Evolutionary conservation across 2,888 invertebrate genomes (phyloP).

Genomic region (Unio pictorum): DNA sequence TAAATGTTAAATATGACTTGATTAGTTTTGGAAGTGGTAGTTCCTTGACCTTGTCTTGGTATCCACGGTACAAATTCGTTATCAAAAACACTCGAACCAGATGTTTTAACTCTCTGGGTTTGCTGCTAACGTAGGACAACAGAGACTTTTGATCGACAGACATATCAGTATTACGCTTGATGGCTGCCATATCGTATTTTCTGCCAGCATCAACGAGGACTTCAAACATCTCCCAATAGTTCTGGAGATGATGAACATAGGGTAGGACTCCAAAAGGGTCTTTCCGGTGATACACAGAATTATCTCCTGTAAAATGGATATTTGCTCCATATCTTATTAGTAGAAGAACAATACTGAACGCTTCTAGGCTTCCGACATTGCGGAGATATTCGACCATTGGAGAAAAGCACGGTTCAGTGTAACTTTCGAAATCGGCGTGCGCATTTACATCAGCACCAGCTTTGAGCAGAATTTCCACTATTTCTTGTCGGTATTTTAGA

Average conservation of each 20-base stretch:
- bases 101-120: conserved; percentile 53
- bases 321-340: conserved; percentile 83
- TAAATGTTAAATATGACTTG: conserved; percentile 50
- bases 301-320: conserved; percentile 74
- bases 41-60: conserved; percentile 35
- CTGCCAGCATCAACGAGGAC: conserved; percentile 83
- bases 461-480: conserved; percentile 57
- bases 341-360: conserved; percentile 79
- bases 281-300: conserved; percentile 48
- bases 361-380: conserved; percentile 77
- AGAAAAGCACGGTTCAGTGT: conserved; percentile 79
- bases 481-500: conserved; percentile 54
- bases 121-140: conserved; percentile 74
- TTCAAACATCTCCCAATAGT: conserved; percentile 76
- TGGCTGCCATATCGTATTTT: conserved; percentile 85
- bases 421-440: conserved; percentile 74
- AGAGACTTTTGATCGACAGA: conserved; percentile 79
- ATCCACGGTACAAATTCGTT: conserved; percentile 20
- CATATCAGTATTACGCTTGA: conserved; percentile 80
- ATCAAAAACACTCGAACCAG: conserved; percentile 37
- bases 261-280: conserved; percentile 88
- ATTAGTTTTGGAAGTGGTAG: conserved; percentile 55
- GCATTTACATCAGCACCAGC: conserved; percentile 64
- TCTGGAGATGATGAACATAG: conserved; percentile 80
- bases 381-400: conserved; percentile 86